Base-by-base conservation (phyloP, 1,140 invertebrate species). In the Helicoverpa armigera region DNA sequence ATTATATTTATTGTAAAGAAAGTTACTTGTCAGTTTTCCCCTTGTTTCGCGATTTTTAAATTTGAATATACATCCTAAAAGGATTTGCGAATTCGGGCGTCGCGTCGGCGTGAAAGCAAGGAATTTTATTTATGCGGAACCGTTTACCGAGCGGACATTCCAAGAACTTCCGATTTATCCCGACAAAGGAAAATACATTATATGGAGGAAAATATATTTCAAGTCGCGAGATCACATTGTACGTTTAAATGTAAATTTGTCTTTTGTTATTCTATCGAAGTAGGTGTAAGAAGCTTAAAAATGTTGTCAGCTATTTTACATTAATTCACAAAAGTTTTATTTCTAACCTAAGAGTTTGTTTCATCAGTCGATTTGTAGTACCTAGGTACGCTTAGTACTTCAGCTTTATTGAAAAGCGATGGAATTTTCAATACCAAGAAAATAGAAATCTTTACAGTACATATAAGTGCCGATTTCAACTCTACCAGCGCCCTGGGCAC, bases 371-470 rank as follows among this genome's bases (percentile, higher is more conserved):
- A 43, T 12, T 69, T 69, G 65, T 69, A 69, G 14, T 14, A 10
- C 43, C 16, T n/a, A n/a, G n/a, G n/a, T n/a, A n/a, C 31, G 63
- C 43, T 43, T 50, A 43, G 10, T 48, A 12, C 9, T 48, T 48
- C 10, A 67, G 63, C 43, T 16, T 50, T 35, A 16, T 9, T 35
- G 16, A n/a, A 50, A 67, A 43, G n/a, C 14, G 16, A 48, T 67
- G 65, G 65, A 69, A 69, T 69, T 69, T 69, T 69, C 16, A 50
- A 69, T 67, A 50, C 50, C 13, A 48, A 23, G 9, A 50, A 12
- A 69, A 50, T 67, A 18, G n/a, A 50, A 69, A 43, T 43, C 5
- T 43, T 43, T 51, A 69, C 18, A 23, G 23, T 2, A 23, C 23
- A 23, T 23, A 23, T 23, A 23, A 23, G 23, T 23, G 23, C 23